These are phyloP conservation scores for Neosalanx taihuensis DNA, from an alignment of 2,797 vertebrate genomes.

Conservation along the genomic window DNA sequence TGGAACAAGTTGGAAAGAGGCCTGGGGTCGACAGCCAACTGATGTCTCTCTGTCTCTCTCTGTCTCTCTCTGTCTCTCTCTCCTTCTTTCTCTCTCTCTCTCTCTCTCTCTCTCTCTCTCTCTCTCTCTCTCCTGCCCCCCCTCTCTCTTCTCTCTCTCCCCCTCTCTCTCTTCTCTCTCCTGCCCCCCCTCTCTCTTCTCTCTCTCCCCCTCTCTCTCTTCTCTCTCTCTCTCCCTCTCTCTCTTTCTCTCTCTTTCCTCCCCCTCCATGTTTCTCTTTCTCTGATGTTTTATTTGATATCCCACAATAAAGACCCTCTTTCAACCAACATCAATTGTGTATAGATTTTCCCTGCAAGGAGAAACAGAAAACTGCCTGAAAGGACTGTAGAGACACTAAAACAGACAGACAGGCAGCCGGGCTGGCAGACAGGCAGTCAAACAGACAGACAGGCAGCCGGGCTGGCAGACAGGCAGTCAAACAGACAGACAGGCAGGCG, in stretches of 20 bases:
- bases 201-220: neutral
- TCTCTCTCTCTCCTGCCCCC: too few species aligned
- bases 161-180: constrained; percentile 25
- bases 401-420: too few species aligned
- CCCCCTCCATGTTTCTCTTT: constrained; percentile 48
- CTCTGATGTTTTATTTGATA: constrained; percentile 79
- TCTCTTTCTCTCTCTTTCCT: constrained; percentile 49
- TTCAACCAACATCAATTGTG: constrained; percentile 79
- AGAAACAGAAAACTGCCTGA: constrained; percentile 77
- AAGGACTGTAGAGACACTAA: constrained; percentile 62
- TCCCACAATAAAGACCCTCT: constrained; percentile 78
- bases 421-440: too few species aligned
- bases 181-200: constrained; percentile 38
- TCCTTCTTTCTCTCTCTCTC: too few species aligned
- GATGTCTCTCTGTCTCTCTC: neutral
- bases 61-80: constrained; percentile 46
- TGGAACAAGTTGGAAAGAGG: constrained; percentile 80
- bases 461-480: neutral
- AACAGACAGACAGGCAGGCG: too few species aligned
- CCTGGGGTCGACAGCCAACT: constrained; percentile 42
- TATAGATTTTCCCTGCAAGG: constrained; percentile 78
- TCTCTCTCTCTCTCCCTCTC: constrained; percentile 54
- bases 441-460: constrained; percentile 24
- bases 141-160: neutral
- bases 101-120: too few species aligned